phyloP scores from a whole-genome alignment of 2,113 vertebrate genomes.

The Cygnus atratus region DNA sequence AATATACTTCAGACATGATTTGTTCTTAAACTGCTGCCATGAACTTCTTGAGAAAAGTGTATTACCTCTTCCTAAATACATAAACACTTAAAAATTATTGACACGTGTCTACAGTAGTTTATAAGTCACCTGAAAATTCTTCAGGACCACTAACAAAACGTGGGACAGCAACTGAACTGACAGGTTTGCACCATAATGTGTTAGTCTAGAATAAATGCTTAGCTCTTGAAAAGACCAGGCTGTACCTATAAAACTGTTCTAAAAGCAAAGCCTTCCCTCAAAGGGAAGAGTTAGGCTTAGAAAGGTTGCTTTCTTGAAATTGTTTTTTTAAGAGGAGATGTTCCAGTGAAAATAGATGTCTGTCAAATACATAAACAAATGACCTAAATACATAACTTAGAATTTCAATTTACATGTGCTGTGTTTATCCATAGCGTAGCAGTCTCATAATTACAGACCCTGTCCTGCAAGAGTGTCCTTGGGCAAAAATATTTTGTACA shows the following conservation, averaged over 20 bases:
- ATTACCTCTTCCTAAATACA: neutral
- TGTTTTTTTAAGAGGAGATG: neutral
- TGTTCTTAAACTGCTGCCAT: neutral
- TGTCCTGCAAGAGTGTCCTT: constrained; percentile 2
- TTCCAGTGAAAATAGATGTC: neutral
- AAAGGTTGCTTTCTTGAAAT: neutral
- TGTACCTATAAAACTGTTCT: neutral
- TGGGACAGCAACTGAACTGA: neutral
- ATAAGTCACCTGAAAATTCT: neutral
- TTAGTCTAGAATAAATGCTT: neutral
- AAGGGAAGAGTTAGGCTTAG: neutral
- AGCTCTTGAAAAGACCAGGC: neutral
- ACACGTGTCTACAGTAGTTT: neutral
- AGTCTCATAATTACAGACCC: constrained; percentile 19
- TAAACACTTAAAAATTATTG: neutral
- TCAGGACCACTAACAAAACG: neutral
- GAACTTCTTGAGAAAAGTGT: neutral
- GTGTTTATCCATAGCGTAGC: neutral
- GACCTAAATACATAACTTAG: constrained; percentile 4
- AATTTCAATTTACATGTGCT: neutral
- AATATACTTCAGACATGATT: neutral
- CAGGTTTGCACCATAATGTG: neutral
- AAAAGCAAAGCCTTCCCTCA: neutral
- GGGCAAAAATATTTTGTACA: neutral
- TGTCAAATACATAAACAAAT: neutral